Base-by-base conservation (phyloP, 2,797 vertebrate genomes). In the Rhinoraja longicauda region DNA sequence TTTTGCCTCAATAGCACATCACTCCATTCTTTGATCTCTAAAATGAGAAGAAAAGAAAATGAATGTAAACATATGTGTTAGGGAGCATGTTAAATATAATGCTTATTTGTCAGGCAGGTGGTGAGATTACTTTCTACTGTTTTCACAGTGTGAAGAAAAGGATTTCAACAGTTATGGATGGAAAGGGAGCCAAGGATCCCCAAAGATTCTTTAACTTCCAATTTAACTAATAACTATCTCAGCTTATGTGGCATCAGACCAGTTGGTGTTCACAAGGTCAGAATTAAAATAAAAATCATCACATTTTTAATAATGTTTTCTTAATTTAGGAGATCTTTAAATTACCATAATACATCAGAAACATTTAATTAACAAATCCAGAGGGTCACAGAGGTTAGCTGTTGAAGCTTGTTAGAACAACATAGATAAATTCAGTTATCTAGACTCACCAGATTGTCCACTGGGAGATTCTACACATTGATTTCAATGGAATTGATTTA, bases 401-500 rank as follows among this genome's bases (percentile, higher is more conserved):
- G 78, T 57, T 59, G 3, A 84, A 57, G 53, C 45, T 84, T 84
- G 26, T 84, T 29, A 84, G 10, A 59, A 57, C 53, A 84, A 84
- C 24, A 29, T 57, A 57, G 53, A 57, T 84, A 45, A n/a, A 84
- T 59, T 84, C 53, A 57, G 10, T 53, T 59, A 57, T 84, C 81
- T 59, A 84, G 24, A 36, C 32, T n/a, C 12, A 36, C 76, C 12
- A 77, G 76, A 10, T 12, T 57, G 45, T 57, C 45, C 9, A 53
- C 1, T 84, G 26, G 32, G 26, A 84, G 45, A 84, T 57, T 57
- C 26, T 59, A 59, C 10, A 12, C 53, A 26, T 29, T 57, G 79
- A 57, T 82, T 57, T 82, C 45, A 57, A 24, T 82, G 79, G 45
- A 57, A 84, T 32, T 84, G 81, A 84, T 84, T 84, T 59, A 82